phyloP scores from a whole-genome alignment of 2,113 vertebrate genomes.

The Rhynchomys soricoides region DNA sequence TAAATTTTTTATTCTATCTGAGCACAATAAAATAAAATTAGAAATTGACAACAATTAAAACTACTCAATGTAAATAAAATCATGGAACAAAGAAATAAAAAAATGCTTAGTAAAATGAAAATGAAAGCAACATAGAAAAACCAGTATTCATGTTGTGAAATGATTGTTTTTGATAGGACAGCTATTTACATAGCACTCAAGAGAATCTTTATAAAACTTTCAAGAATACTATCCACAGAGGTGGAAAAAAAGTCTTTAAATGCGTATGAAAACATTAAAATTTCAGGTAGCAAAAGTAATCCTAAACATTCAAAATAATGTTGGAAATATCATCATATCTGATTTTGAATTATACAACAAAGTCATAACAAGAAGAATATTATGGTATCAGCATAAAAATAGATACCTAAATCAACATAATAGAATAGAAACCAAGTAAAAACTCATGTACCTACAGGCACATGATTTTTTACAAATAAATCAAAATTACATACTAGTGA shows the following conservation, averaged over 20 bases:
- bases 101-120: not conserved
- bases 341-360: not conserved
- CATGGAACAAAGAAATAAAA: not conserved
- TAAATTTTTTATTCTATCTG: not conserved
- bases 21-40: not conserved
- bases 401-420: not conserved
- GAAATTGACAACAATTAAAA: not conserved
- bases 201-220: not conserved
- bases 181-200: not conserved
- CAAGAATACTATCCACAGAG: not conserved
- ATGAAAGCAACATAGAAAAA: not conserved
- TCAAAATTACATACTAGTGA: not conserved
- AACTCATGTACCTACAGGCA: too few relatives aligned
- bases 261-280: not conserved
- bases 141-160: not conserved
- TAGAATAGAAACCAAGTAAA: not conserved
- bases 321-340: not conserved
- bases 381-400: too few relatives aligned
- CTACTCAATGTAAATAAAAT: not conserved
- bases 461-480: too few relatives aligned
- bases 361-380: not conserved
- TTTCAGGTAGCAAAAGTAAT: not conserved
- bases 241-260: not conserved
- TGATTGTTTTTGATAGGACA: not conserved
- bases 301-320: not conserved